Conservation (phyloP, 2,888 invertebrate genomes). For the Cryptophagus acutangulus region DNA sequence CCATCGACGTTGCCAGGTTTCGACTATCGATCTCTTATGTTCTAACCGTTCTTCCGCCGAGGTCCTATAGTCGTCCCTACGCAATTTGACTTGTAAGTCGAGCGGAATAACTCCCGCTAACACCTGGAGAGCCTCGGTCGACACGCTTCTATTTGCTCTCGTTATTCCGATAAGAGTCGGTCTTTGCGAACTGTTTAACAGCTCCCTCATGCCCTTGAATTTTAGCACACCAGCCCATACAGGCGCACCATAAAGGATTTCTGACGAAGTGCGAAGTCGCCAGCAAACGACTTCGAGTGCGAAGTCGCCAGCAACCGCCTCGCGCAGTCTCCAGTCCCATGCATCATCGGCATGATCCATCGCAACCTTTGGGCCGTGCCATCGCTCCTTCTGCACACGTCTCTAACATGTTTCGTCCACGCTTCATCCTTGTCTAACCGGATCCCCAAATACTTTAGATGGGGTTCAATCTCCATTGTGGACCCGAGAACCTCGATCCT, state of each 20-base stretch:
- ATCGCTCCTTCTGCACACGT: no score
- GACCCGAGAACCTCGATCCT: no score
- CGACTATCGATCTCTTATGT: neutral
- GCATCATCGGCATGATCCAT: no score
- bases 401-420: no score
- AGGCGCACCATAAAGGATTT: neutral
- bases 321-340: no score
- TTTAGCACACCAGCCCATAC: neutral
- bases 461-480: no score
- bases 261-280: no score
- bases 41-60: neutral
- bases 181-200: neutral
- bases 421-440: no score
- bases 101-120: neutral
- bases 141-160: neutral
- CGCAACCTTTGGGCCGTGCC: no score
- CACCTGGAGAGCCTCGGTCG: neutral
- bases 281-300: no score
- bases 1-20: conserved; percentile 2
- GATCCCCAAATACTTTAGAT: no score
- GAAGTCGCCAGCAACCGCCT: no score
- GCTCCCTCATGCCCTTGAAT: neutral
- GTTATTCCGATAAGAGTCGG: neutral
- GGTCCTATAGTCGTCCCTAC: neutral
- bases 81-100: neutral